Conservation (phyloP, 2,797 vertebrate species). For the Lutjanus argentimaculatus region DNA sequence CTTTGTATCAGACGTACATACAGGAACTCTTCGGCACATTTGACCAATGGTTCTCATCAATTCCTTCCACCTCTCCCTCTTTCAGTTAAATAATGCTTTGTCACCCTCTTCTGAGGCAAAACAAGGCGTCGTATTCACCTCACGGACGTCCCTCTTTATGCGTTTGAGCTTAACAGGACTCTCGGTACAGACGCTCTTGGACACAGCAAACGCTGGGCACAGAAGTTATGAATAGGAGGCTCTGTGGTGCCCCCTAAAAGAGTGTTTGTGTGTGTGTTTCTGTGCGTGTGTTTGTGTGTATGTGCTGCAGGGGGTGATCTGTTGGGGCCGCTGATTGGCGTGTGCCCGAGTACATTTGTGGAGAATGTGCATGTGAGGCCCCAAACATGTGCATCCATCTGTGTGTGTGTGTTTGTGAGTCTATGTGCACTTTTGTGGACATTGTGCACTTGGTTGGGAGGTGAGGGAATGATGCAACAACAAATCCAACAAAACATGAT, state of each 20-base stretch:
- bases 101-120: constrained; percentile 68
- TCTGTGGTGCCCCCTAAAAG: constrained; percentile 74
- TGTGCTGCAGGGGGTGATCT: constrained; percentile 57
- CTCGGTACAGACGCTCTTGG: constrained; percentile 76
- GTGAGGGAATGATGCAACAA: not conserved
- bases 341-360: constrained; percentile 42
- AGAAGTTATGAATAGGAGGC: constrained; percentile 74
- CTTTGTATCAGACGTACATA: constrained; percentile 14
- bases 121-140: constrained; percentile 75
- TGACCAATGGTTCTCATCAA: constrained; percentile 33
- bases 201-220: constrained; percentile 64
- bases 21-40: constrained; percentile 34
- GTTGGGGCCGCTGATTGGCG: constrained; percentile 44
- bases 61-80: constrained; percentile 39
- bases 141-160: constrained; percentile 73
- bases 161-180: constrained; percentile 71
- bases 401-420: not conserved
- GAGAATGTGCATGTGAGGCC: constrained; percentile 47
- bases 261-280: constrained; percentile 41
- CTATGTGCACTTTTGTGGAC: not conserved
- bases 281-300: constrained; percentile 28
- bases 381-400: constrained; percentile 43
- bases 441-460: not conserved
- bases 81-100: constrained; percentile 68
- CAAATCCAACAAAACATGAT: not conserved